These are phyloP conservation scores for Oscheius onirici DNA, from an alignment of 2,888 invertebrate genomes.

Conservation along the genomic window DNA sequence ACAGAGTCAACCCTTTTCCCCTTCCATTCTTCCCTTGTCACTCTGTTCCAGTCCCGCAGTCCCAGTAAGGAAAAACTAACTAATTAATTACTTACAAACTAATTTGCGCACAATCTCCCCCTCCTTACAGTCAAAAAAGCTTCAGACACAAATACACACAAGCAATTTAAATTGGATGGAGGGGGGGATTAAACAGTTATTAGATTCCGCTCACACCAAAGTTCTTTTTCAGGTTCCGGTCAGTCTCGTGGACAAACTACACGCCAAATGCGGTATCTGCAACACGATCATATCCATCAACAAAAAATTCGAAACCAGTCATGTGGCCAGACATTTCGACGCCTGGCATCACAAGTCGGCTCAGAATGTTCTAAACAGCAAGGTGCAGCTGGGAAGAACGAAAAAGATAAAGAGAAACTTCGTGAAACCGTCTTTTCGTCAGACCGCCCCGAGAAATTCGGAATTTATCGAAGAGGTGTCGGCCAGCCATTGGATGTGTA, in stretches of 20 bases:
- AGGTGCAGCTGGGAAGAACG: background rate
- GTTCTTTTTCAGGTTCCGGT: background rate
- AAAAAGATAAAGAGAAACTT: background rate
- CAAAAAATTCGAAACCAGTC: background rate
- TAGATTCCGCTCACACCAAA: no score
- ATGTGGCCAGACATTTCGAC: background rate
- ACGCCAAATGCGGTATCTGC: background rate
- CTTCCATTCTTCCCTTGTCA: no score
- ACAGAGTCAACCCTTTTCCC: no score
- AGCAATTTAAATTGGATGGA: no score
- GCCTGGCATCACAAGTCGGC: no score
- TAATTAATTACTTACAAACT: no score
- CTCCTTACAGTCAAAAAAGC: no score
- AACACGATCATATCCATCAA: background rate
- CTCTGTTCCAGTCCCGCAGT: no score
- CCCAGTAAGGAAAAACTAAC: no score
- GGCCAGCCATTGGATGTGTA: background rate
- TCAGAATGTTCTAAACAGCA: background rate
- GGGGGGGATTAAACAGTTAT: no score
- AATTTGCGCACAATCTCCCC: no score
- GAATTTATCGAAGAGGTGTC: background rate
- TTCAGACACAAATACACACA: no score
- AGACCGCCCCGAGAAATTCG: background rate
- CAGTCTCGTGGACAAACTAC: background rate
- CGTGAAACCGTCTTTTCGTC: background rate